phyloP scores from a whole-genome alignment of 2,888 invertebrate genomes.

The Apodemia duryi region DNA sequence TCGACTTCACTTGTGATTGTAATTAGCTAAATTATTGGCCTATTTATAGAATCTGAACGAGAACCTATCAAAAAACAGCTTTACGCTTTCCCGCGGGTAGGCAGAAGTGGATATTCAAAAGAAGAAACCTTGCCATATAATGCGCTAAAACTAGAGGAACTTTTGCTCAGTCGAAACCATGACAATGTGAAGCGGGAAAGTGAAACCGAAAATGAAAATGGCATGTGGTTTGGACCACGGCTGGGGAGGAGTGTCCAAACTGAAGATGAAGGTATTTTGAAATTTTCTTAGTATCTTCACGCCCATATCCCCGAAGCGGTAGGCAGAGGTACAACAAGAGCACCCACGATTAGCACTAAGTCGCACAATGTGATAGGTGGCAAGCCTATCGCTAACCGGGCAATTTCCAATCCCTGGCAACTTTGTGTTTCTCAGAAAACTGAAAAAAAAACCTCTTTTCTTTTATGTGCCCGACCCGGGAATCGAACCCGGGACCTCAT shows the following conservation, averaged over 20 bases:
- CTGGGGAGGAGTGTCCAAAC: conserved; percentile 75
- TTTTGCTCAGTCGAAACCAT: conserved; percentile 5
- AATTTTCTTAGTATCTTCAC: background rate
- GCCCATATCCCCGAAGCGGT: too few species aligned
- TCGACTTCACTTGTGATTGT: too few species aligned
- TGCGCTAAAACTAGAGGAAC: background rate
- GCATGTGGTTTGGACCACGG: conserved; percentile 85
- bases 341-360: too few species aligned
- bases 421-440: too few species aligned
- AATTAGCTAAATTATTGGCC: background rate
- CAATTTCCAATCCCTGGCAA: too few species aligned
- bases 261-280: conserved; percentile 48
- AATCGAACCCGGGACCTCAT: too few species aligned
- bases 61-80: conserved; percentile 51
- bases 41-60: conserved; percentile 47
- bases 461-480: too few species aligned
- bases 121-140: background rate
- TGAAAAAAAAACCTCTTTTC: too few species aligned
- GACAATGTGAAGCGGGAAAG: conserved; percentile 34
- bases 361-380: too few species aligned
- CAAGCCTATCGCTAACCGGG: too few species aligned
- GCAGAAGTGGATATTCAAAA: conserved; percentile 42
- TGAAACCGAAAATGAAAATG: conserved; percentile 29
- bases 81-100: conserved; percentile 66
- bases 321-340: too few species aligned